Evolutionary conservation across 2,113 vertebrate genomes (phyloP), one percentile per base, ranked within the genome.

Genomic region (Chelonoidis abingdonii): DNA sequence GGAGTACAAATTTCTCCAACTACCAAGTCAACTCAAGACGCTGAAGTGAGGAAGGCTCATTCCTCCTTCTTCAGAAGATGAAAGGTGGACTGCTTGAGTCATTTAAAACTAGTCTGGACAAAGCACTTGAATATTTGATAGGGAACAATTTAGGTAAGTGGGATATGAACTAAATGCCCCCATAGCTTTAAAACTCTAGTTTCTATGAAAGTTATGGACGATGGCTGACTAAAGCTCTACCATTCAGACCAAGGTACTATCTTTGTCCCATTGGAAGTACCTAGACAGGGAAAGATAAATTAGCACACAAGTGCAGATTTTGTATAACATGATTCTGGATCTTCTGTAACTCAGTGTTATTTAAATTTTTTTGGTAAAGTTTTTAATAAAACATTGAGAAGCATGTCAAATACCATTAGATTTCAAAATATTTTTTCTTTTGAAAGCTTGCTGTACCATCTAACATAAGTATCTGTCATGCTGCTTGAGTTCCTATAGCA

Each of bases 321-420:
- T 95, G 97, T 97, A 96, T 87, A 95, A 96, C 85, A 92, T 81
- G 41, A 75, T 4, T 0, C 8, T 41, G 25, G 78, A 79, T 76
- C 91, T 91, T 44, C 79, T 59, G 8, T 10, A 87, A 91, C 79
- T 83, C 84, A 31, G 53, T 91, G 89, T 93, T 54, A 86, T 92
- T 94, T 91, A 76, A 69, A 90, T 87, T 41, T 13, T 72, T 38
- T 75, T 87, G 47, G 83, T 25, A 17, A 93, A 65, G 44, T 75
- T 92, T 93, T 89, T 91, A 93, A 94, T 97, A 94, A 97, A 97
- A 94, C 88, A 95, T 56, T 93, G 89, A 86, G 89, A 41, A 90
- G 27, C 82, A 85, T 95, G 89, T 92, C 94, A 96, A 92, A 88
- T 21, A 89, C 65, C 25, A 82, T 87, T 89, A 94, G 83, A 50